Base-by-base conservation (phyloP, 2,113 vertebrate genomes). In the Pluvianellus socialis region DNA sequence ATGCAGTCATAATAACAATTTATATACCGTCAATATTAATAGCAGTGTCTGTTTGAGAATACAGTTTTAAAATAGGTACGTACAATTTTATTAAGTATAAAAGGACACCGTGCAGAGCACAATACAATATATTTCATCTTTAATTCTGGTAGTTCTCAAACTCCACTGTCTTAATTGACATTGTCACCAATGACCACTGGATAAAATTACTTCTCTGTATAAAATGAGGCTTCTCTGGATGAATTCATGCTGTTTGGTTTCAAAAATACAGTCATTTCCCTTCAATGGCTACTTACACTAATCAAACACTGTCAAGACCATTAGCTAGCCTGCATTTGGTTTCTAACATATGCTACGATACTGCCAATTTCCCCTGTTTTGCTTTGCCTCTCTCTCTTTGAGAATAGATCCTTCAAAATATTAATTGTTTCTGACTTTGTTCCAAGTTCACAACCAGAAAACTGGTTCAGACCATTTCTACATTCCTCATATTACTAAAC, bases 21-120 rank as follows among this genome's bases (percentile, higher is more conserved):
- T 73, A 55, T 95, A 89, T 71, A 70, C 52, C 7, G 8, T 83
- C 71, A 90, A 74, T 91, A 92, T 85, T 87, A 94, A 94, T 22
- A 95, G 74, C 82, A 90, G 72, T 76, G 70, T 49, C 84, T 89
- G 63, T 80, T 79, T 79, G 74, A 95, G 71, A 93, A 83, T 75
- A 95, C 83, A 94, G 44, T 72, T 96, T 94, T 95, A 96, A 97
- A 97, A 90, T 92, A 94, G 68, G 59, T 96, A 90, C 42, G 0
- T 92, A 92, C 73, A 92, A 93, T 90, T 96, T 95, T 95, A 92
- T 96, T 97, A 80, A 88, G 65, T 92, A 97, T 90, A 96, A 94
- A 96, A 96, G 96, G 92, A 97, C 87, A 91, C 50, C 23, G 89
- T 90, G 94, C 87, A 93, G 86, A 94, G 86, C 79, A 92, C 84